These are phyloP conservation scores for Rhopalosiphum maidis DNA, from an alignment of 1,140 invertebrate genomes.

Conservation along the genomic window DNA sequence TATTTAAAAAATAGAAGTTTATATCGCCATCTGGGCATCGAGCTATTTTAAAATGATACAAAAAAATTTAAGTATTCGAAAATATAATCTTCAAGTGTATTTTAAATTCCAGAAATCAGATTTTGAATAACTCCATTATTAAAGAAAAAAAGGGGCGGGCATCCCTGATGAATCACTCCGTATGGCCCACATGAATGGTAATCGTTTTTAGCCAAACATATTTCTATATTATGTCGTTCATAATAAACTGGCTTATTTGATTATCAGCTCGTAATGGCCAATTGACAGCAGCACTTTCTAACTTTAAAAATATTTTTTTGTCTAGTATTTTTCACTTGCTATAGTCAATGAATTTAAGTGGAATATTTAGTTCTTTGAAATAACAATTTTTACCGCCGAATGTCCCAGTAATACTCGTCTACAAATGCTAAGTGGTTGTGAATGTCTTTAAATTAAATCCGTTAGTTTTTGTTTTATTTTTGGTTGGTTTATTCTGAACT, in stretches of 20 bases:
- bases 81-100: too few species aligned
- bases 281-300: not conserved
- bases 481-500: not conserved
- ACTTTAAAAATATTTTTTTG: not conserved
- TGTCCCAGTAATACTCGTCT: not conserved
- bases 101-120: too few species aligned
- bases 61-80: too few species aligned
- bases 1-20: too few species aligned
- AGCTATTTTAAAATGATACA: too few species aligned
- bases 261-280: not conserved
- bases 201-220: not conserved
- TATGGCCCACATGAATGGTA: too few species aligned
- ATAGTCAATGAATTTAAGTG: not conserved
- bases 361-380: not conserved
- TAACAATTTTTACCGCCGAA: not conserved
- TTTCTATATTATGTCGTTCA: not conserved
- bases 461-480: not conserved
- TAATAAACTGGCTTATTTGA: not conserved
- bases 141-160: too few species aligned
- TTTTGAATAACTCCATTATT: too few species aligned
- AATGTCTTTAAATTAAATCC: not conserved
- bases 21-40: too few species aligned
- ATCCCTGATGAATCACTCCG: too few species aligned
- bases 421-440: not conserved
- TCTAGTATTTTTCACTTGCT: not conserved